These are phyloP conservation scores for Achroia grisella DNA, from an alignment of 1,140 invertebrate species.

Conservation along the genomic window DNA sequence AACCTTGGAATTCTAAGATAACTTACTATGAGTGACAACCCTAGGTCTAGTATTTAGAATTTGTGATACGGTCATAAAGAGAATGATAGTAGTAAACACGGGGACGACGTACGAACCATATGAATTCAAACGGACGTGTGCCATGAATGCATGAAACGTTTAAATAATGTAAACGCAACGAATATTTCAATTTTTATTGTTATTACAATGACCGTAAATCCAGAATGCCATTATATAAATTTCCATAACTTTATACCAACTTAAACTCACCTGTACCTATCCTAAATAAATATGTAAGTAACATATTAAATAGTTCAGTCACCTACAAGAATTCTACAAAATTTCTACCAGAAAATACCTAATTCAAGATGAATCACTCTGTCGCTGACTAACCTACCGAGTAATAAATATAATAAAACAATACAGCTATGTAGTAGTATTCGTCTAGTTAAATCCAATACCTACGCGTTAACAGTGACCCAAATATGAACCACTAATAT, in stretches of 20 bases:
- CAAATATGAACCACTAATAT: background rate
- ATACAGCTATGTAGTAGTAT: background rate
- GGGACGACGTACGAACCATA: conserved; percentile 12
- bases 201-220: conserved; percentile 31
- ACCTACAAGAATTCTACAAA: conserved; percentile 3
- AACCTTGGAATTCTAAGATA: too few species aligned
- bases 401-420: background rate
- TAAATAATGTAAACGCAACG: conserved; percentile 20
- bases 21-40: too few species aligned
- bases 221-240: conserved; percentile 27
- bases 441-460: background rate
- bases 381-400: background rate
- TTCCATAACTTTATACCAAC: background rate
- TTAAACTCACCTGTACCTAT: background rate
- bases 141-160: conserved; percentile 28
- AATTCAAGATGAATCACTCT: background rate
- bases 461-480: background rate
- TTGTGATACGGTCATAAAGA: conserved; percentile 29
- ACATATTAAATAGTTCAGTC: background rate
- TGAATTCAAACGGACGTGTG: conserved; percentile 39
- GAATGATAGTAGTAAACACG: conserved; percentile 29
- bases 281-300: background rate
- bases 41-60: too few species aligned
- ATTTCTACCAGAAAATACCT: conserved; percentile 6
- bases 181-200: conserved; percentile 24